Evolutionary conservation across 2,888 invertebrate genomes (phyloP).

Genomic region (Synergus umbraculus): DNA sequence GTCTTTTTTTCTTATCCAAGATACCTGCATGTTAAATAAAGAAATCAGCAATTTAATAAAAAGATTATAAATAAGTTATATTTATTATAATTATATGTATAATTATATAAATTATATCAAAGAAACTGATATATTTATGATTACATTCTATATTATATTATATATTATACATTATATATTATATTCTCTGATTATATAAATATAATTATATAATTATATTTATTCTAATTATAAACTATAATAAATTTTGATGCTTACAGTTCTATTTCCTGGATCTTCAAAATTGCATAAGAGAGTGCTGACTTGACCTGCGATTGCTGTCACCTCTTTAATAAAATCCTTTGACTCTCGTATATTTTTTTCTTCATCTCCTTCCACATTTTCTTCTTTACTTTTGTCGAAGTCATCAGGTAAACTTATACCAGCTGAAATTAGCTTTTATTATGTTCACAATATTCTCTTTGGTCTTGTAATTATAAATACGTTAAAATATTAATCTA

Average conservation of each 20-base stretch:
- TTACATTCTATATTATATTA: no score
- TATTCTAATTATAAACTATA: not conserved
- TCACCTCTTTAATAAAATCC: slow-evolving; percentile 82
- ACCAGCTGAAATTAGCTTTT: slow-evolving; percentile 46
- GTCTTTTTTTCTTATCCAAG: slow-evolving; percentile 80
- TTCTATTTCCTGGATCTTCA: slow-evolving; percentile 90
- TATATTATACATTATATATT: no score
- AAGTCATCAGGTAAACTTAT: slow-evolving; percentile 52
- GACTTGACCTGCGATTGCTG: slow-evolving; percentile 89
- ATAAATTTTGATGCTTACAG: slow-evolving; percentile 80
- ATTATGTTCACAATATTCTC: slow-evolving; percentile 35
- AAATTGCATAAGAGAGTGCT: slow-evolving; percentile 88
- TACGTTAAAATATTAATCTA: slow-evolving; percentile 20
- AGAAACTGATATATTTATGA: no score
- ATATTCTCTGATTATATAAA: no score
- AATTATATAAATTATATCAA: no score
- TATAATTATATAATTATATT: no score
- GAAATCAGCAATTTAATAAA: slow-evolving; percentile 4
- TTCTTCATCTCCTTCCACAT: slow-evolving; percentile 44
- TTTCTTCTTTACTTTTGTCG: slow-evolving; percentile 47
- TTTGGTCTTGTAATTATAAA: slow-evolving; percentile 37
- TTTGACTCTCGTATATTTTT: not conserved
- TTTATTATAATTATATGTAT: no score
- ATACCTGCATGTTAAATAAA: slow-evolving; percentile 80
- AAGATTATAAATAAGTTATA: not conserved